phyloP scores from a whole-genome alignment of 2,797 vertebrate species.

The Mormyrus hasselquistii region DNA sequence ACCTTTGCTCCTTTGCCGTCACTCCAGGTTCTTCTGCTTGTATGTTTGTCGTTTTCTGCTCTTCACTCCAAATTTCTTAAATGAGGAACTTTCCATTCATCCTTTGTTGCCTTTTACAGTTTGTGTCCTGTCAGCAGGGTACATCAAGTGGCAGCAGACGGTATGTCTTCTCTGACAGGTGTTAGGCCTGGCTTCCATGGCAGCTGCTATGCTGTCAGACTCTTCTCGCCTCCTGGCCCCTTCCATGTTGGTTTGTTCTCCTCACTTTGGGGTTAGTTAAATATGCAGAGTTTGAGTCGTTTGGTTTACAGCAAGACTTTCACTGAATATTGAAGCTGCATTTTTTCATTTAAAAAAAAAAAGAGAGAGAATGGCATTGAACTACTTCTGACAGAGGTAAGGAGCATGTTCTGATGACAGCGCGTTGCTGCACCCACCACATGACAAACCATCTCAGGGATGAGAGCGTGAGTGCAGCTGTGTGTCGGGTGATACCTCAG shows the following conservation, averaged over 20 bases:
- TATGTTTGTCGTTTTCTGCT: neutral
- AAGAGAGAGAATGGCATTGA: neutral
- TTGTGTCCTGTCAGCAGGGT: slow-evolving; percentile 31
- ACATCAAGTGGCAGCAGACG: slow-evolving; percentile 17
- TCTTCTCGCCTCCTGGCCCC: neutral
- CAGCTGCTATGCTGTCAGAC: neutral
- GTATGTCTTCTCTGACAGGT: slow-evolving; percentile 32
- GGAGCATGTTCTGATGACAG: neutral
- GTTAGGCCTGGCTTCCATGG: neutral
- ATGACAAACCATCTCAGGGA: neutral
- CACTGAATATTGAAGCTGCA: neutral
- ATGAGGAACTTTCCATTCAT: slow-evolving; percentile 34
- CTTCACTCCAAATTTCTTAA: neutral
- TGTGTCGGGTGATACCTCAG: neutral
- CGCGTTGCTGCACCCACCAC: neutral
- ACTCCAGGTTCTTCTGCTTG: neutral
- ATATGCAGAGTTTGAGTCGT: neutral
- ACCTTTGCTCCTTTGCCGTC: neutral
- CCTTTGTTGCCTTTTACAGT: slow-evolving; percentile 29
- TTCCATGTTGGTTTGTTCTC: neutral
- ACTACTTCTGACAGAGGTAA: neutral
- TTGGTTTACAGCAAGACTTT: neutral
- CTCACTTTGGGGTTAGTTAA: neutral
- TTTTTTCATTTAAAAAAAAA: neutral
- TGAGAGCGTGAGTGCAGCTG: neutral